These are phyloP conservation scores for Nysson spinosus DNA, from an alignment of 2,888 invertebrate species.

Conservation along the genomic window DNA sequence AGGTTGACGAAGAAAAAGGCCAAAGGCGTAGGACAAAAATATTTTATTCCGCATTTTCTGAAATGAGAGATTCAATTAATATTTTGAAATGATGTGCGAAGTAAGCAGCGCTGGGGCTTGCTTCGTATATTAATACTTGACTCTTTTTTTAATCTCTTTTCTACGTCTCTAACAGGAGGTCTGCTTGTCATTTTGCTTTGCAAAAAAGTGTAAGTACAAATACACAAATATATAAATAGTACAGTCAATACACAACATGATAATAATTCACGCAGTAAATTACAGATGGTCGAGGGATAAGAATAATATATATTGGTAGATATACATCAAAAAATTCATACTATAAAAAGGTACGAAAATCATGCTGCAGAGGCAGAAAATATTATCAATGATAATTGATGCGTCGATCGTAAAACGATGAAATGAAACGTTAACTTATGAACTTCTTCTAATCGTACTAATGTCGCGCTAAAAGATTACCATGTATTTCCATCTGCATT, in stretches of 20 bases:
- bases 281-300: constrained; percentile 52
- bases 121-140: constrained; percentile 43
- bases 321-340: not conserved
- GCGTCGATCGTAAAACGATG: not conserved
- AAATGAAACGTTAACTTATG: not conserved
- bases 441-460: not conserved
- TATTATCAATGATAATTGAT: not conserved
- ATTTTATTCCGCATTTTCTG: constrained; percentile 66
- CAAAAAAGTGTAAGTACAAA: constrained; percentile 52
- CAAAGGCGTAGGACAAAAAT: constrained; percentile 55
- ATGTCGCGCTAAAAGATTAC: constrained; percentile 9
- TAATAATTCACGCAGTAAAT: constrained; percentile 51
- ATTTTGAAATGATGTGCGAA: constrained; percentile 38
- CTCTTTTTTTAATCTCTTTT: constrained; percentile 30
- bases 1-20: constrained; percentile 11
- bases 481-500: constrained; percentile 57
- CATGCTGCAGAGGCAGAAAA: not conserved
- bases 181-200: constrained; percentile 32
- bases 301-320: constrained; percentile 3
- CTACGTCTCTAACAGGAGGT: constrained; percentile 46
- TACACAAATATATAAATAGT: constrained; percentile 56
- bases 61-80: constrained; percentile 68
- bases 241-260: constrained; percentile 56
- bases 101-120: constrained; percentile 38
- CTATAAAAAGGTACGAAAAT: not conserved